Conservation (phyloP, 2,797 vertebrate species). For the Darevskia nairensis region DNA sequence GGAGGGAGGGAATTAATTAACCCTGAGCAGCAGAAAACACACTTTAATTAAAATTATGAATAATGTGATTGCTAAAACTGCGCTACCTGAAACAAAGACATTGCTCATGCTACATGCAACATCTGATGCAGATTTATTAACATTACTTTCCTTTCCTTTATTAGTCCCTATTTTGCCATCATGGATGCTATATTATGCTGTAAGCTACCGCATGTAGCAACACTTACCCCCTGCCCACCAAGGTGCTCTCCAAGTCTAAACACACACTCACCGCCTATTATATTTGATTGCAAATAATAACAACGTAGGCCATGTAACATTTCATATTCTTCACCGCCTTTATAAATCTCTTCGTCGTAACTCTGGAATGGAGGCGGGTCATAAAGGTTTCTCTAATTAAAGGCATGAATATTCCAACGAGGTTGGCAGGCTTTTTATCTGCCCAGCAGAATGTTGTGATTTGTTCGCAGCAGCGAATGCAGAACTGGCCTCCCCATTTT, state of each 20-base stretch:
- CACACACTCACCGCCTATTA: background rate
- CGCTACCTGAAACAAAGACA: slow-evolving; percentile 39
- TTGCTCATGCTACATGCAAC: slow-evolving; percentile 38
- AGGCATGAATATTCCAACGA: slow-evolving; percentile 57
- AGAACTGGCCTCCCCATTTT: slow-evolving; percentile 47
- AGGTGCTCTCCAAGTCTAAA: background rate
- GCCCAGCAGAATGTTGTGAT: slow-evolving; percentile 46
- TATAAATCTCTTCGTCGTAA: slow-evolving; percentile 31
- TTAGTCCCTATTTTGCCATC: slow-evolving; percentile 14
- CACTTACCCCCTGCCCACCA: background rate
- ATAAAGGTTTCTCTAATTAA: slow-evolving; percentile 53
- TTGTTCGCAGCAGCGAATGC: slow-evolving; percentile 49
- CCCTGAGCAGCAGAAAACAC: slow-evolving; percentile 1
- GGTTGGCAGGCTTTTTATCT: slow-evolving; percentile 50
- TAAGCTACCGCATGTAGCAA: background rate
- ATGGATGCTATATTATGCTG: background rate
- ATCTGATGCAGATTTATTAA: slow-evolving; percentile 27
- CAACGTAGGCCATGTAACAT: background rate
- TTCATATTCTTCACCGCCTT: slow-evolving; percentile 18
- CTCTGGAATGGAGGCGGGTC: slow-evolving; percentile 18
- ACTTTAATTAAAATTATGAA: slow-evolving; percentile 53
- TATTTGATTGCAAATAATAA: background rate
- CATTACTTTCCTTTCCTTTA: slow-evolving; percentile 15
- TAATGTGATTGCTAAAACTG: slow-evolving; percentile 25
- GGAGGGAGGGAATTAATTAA: slow-evolving; percentile 45